Percentiles rank a stretch among this genome's conserved stretches.
phyloP scores from a whole-genome alignment of 2,113 vertebrate species.

The Percopsis transmontana region DNA sequence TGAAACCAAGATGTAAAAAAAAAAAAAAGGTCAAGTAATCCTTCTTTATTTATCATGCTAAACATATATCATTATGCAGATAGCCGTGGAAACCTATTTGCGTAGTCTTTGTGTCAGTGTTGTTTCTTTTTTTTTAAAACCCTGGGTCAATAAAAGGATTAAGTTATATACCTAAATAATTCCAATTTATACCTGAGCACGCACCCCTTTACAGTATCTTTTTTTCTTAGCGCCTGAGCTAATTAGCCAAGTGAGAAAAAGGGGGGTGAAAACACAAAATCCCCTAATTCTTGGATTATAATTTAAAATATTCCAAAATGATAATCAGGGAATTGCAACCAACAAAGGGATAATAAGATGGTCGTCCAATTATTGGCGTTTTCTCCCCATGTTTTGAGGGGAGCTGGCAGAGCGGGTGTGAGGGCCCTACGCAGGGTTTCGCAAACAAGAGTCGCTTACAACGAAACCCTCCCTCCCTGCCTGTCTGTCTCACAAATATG shows the following conservation, averaged over 20 bases:
- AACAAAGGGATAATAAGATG: slow-evolving; percentile 80
- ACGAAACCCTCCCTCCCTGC: slow-evolving; percentile 65
- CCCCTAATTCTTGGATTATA: slow-evolving; percentile 78
- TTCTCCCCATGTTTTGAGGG: slow-evolving; percentile 28
- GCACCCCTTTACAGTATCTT: slow-evolving; percentile 24
- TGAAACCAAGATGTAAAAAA: no score
- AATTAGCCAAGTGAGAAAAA: slow-evolving; percentile 56
- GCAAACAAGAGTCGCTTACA: slow-evolving; percentile 51
- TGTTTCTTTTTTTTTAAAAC: not conserved
- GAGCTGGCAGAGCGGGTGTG: no score
- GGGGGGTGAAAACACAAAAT: slow-evolving; percentile 52
- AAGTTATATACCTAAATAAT: slow-evolving; percentile 5
- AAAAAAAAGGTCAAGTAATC: not conserved
- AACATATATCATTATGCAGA: not conserved
- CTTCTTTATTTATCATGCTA: not conserved
- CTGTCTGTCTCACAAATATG: slow-evolving; percentile 80
- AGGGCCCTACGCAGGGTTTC: no score
- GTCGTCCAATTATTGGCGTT: slow-evolving; percentile 77
- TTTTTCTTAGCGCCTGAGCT: slow-evolving; percentile 50
- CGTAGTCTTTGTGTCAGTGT: not conserved
- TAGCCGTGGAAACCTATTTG: not conserved
- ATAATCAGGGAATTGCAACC: slow-evolving; percentile 79
- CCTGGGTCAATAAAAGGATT: not conserved
- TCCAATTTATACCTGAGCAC: slow-evolving; percentile 50
- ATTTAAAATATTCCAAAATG: slow-evolving; percentile 81